Evolutionary conservation across 2,888 invertebrate genomes (phyloP), one percentile per base, ranked within the genome.

Genomic region (Acanthosepion esculentum): DNA sequence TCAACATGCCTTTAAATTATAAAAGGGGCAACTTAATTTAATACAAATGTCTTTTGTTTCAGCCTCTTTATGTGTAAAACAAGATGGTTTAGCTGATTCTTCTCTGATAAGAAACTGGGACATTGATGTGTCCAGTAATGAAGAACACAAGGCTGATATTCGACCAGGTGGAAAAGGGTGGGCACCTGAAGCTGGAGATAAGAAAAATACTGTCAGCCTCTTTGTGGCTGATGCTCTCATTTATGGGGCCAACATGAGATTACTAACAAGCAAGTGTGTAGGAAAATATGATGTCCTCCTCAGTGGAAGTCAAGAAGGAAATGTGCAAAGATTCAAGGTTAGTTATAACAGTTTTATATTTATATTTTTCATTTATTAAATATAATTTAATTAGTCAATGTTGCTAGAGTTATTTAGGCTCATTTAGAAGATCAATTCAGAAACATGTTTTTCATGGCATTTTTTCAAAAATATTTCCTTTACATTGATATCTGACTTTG

Each of bases 231-330:
- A 92, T 41, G 33, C 92, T 92, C 48, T 92, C 20, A 48, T 41
- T 20, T 92, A 92, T 92, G 92, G 92, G 26, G 92, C 92, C 23
- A 48, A 41, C 48, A 92, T 92, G 23, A 41, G 48, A 10, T 20
- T 92, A 15, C 12, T 18, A 92, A 33, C 8, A 18, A 4, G 5
- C 26, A 33, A 33, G 7, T 41, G 92, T 92, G 92, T 92, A 48
- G 92, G 8, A 41, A 92, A 92, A 48, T 92, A 48, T 92, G 92
- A 92, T 92, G 92, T 92, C 48, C 41, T 92, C 23, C 92, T 92
- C 4, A 48, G 18, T 92, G 92, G 92, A 48, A 48, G 41, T 8
- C 15, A 48, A 29, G 23, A 92, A 18, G 59, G 41, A 92, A 48
- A 92, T 23, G 41, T 33, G 7, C 41, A 20, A 33, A 92, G 92